Conservation (phyloP, 2,888 invertebrate genomes). For the Nineta flava region DNA sequence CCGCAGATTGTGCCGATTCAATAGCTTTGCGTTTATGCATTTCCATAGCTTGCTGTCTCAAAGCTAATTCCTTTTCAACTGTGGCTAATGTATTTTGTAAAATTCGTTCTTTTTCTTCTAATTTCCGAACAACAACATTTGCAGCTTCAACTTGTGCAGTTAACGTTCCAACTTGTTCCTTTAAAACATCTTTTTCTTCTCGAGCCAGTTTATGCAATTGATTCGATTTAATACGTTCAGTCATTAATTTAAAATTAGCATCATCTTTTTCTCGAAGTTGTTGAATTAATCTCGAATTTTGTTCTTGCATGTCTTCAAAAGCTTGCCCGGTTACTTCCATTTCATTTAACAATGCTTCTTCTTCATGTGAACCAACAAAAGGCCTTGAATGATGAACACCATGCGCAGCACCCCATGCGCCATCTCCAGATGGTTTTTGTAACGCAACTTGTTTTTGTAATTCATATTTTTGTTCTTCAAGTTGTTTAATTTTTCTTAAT, state of each 20-base stretch:
- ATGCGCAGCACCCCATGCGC: constrained; percentile 25
- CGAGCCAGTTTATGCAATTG: constrained; percentile 85
- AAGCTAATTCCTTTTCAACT: constrained; percentile 82
- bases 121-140: constrained; percentile 78
- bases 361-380: constrained; percentile 68
- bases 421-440: constrained; percentile 53
- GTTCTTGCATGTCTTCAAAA: constrained; percentile 98
- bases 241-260: constrained; percentile 97
- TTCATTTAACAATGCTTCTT: constrained; percentile 91
- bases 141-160: constrained; percentile 88
- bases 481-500: constrained; percentile 77
- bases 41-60: constrained; percentile 93
- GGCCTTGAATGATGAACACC: constrained; percentile 42
- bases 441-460: constrained; percentile 80
- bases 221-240: constrained; percentile 89
- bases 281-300: constrained; percentile 87
- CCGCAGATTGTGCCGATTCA: constrained; percentile 92
- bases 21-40: constrained; percentile 96
- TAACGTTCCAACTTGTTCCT: constrained; percentile 70
- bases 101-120: constrained; percentile 91
- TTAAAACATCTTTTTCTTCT: constrained; percentile 87
- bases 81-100: constrained; percentile 82
- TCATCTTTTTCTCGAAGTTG: constrained; percentile 94
- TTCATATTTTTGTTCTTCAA: constrained; percentile 87
- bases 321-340: constrained; percentile 99